Evolutionary conservation across 2,113 vertebrate genomes (phyloP), one percentile per base, ranked within the genome.

Genomic region (Heterotilapia buettikoferi): DNA sequence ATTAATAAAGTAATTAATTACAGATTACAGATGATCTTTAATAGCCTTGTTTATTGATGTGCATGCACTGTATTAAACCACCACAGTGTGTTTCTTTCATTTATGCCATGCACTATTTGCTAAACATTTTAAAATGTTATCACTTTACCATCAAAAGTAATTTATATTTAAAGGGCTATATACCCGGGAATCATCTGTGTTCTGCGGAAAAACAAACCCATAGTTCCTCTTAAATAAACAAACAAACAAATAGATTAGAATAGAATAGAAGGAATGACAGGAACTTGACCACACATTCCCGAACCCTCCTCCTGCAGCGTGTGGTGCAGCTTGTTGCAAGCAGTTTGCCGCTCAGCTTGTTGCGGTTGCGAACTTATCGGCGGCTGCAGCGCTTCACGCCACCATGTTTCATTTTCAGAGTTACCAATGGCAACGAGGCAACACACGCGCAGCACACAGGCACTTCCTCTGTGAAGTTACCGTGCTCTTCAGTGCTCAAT

Each of bases 351-450:
- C 61, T 50, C 21, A 14, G 18, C 33, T 9, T 52, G 18, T 43
- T 21, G 84, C n/a, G 83, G 80, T 66, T 0, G 11, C 52, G 82
- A 84, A 84, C 53, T 88, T 83, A 45, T 54, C 10, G 1, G 38
- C 56, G 21, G 14, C 12, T 36, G 63, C 38, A 19, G 10, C 43
- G 4, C 89, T 12, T 45, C 45, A 82, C 7, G 79, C 78, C 90
- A 84, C 68, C 88, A 54, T 82, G 91, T 87, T 92, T 89, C 80
- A 76, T 5, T 93, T 86, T 83, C 90, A 18, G 10, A n/a, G 96
- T 96, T 90, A 80, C 96, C 91, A 90, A 6, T 91, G 90, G 94
- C 94, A 96, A 96, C 96, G 21, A 61, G 56, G 91, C 86, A 96
- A 96, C 95, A 94, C 81, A 86, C 43, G 14, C 83, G 61, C 36